Conservation (phyloP, 2,888 invertebrate genomes). For the Octonoba sinensis region DNA sequence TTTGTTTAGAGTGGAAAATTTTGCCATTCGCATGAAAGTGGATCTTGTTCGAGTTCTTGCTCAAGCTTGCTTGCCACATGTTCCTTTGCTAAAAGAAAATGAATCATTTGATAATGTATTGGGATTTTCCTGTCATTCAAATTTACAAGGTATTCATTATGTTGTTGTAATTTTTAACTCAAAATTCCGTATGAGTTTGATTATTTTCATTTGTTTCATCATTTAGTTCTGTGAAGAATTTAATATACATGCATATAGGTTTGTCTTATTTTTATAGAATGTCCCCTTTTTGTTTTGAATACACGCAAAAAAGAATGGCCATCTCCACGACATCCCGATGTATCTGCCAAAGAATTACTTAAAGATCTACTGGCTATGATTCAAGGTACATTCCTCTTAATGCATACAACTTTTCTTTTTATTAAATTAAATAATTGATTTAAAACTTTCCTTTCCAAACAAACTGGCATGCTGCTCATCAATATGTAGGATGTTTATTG, state of each 20-base stretch:
- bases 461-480: neutral
- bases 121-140: constrained; percentile 3
- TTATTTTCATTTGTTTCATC: too few relatives aligned
- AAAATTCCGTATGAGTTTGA: too few relatives aligned
- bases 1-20: constrained; percentile 49
- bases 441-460: neutral
- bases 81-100: constrained; percentile 35
- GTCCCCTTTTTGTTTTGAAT: constrained; percentile 42
- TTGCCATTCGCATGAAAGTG: constrained; percentile 61
- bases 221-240: too few relatives aligned
- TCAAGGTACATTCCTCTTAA: constrained; percentile 30
- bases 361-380: constrained; percentile 47
- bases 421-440: neutral
- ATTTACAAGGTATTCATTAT: neutral
- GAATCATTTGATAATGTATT: constrained; percentile 19
- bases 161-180: too few relatives aligned
- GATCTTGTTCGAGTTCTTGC: constrained; percentile 59
- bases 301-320: constrained; percentile 18
- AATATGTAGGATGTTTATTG: neutral
- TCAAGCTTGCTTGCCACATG: constrained; percentile 53
- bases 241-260: too few relatives aligned
- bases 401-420: too few relatives aligned
- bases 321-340: constrained; percentile 36
- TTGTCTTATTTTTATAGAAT: constrained; percentile 13
- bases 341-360: constrained; percentile 40